Percentiles rank a stretch among this genome's conserved stretches.
Conservation (phyloP, 2,888 invertebrate genomes). For the Alviniconcha strummeri region DNA sequence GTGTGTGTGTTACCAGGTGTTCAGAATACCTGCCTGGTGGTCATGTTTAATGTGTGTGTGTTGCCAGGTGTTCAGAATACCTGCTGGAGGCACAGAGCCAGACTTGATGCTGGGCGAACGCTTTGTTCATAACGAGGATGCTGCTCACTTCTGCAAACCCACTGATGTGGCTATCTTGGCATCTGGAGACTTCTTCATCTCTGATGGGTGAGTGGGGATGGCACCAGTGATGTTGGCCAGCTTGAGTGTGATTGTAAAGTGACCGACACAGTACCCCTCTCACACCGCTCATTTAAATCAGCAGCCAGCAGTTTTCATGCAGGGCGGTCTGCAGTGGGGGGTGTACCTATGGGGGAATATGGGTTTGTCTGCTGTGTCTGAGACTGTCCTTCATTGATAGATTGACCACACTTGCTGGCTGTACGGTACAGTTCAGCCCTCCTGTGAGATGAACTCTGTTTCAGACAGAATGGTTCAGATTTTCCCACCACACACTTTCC, state of each 20-base stretch:
- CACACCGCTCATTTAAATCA: background rate
- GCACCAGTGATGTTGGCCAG: no score
- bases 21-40: no score
- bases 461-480: no score
- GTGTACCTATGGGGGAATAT: background rate
- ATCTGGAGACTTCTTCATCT: conserved; percentile 89
- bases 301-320: background rate
- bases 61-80: conserved; percentile 60
- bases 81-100: conserved; percentile 48
- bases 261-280: background rate
- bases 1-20: no score
- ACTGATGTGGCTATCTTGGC: conserved; percentile 92
- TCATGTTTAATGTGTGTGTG: background rate
- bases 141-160: conserved; percentile 92
- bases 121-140: conserved; percentile 87
- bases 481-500: no score
- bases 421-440: no score
- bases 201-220: conserved; percentile 82
- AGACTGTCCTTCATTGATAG: no score
- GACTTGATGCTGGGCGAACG: conserved; percentile 86
- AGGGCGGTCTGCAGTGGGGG: no score
- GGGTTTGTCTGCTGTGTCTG: background rate
- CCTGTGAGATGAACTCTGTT: no score
- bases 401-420: no score
- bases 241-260: no score